Evolutionary conservation across 2,113 vertebrate species (phyloP).

Genomic region (Halichoeres trimaculatus): DNA sequence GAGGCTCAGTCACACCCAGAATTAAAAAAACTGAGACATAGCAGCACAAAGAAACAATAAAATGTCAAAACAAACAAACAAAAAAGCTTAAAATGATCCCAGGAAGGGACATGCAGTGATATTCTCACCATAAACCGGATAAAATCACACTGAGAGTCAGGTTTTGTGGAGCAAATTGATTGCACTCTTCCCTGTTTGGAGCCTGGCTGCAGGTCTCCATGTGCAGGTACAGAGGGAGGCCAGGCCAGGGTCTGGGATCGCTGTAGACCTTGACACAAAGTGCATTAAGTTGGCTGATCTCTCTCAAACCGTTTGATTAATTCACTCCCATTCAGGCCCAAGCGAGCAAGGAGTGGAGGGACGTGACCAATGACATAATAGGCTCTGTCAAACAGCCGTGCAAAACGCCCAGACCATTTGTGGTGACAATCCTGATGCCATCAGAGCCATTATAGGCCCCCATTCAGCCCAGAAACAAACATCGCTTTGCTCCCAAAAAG

Average conservation of each 20-base stretch:
- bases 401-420: slow-evolving; percentile 83
- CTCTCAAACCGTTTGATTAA: slow-evolving; percentile 76
- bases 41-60: not conserved
- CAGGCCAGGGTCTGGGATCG: slow-evolving; percentile 41
- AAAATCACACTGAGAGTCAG: slow-evolving; percentile 4
- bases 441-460: slow-evolving; percentile 71
- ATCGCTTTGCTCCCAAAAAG: slow-evolving; percentile 63
- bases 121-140: not conserved
- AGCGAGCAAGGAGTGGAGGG: slow-evolving; percentile 66
- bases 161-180: not conserved
- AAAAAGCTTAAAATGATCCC: too few species aligned
- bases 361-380: slow-evolving; percentile 80
- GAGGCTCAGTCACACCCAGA: not conserved
- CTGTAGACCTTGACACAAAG: slow-evolving; percentile 62
- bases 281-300: slow-evolving; percentile 69
- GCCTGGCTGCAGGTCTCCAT: not conserved
- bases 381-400: slow-evolving; percentile 74
- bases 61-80: not conserved
- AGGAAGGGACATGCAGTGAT: not conserved
- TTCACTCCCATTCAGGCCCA: slow-evolving; percentile 71
- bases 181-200: slow-evolving; percentile 5
- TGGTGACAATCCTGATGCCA: slow-evolving; percentile 80
- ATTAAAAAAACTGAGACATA: not conserved
- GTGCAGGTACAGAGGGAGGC: slow-evolving; percentile 43
- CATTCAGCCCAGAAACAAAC: slow-evolving; percentile 77